These are phyloP conservation scores for Agrochola macilenta DNA, from an alignment of 2,888 invertebrate genomes.

Conservation along the genomic window DNA sequence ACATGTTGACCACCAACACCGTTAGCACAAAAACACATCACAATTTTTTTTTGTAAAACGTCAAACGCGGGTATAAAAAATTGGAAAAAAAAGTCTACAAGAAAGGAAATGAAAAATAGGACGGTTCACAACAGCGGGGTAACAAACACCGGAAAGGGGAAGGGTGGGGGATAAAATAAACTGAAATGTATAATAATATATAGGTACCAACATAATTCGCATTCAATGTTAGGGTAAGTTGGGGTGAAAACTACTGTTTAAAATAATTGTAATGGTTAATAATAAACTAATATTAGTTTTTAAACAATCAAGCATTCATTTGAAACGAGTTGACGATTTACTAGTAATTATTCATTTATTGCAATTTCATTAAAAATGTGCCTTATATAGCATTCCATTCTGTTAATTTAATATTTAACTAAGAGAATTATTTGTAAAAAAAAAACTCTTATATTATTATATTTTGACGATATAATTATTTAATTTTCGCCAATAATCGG, in stretches of 20 bases:
- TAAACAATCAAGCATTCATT: slow-evolving; percentile 67
- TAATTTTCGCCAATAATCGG: too few species aligned
- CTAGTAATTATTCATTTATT: background rate
- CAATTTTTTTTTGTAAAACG: slow-evolving; percentile 67
- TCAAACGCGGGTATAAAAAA: slow-evolving; percentile 59
- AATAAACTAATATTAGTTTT: slow-evolving; percentile 68
- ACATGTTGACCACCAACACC: slow-evolving; percentile 78
- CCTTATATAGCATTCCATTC: background rate
- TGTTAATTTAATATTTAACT: background rate
- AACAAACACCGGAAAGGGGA: slow-evolving; percentile 81
- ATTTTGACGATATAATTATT: background rate
- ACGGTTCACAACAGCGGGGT: slow-evolving; percentile 74
- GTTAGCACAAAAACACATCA: slow-evolving; percentile 85
- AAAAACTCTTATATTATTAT: background rate
- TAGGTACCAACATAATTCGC: slow-evolving; percentile 83
- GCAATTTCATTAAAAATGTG: background rate
- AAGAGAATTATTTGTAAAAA: background rate
- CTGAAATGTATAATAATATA: slow-evolving; percentile 90
- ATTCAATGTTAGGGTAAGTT: slow-evolving; percentile 85
- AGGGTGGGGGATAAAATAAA: slow-evolving; percentile 85
- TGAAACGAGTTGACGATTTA: slow-evolving; percentile 60
- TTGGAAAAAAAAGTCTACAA: slow-evolving; percentile 49
- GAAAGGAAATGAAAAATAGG: slow-evolving; percentile 67
- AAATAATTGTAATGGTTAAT: slow-evolving; percentile 71
- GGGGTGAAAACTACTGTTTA: slow-evolving; percentile 73